phyloP scores from a whole-genome alignment of 1,140 invertebrate species.

The Protaetia brevitarsis region DNA sequence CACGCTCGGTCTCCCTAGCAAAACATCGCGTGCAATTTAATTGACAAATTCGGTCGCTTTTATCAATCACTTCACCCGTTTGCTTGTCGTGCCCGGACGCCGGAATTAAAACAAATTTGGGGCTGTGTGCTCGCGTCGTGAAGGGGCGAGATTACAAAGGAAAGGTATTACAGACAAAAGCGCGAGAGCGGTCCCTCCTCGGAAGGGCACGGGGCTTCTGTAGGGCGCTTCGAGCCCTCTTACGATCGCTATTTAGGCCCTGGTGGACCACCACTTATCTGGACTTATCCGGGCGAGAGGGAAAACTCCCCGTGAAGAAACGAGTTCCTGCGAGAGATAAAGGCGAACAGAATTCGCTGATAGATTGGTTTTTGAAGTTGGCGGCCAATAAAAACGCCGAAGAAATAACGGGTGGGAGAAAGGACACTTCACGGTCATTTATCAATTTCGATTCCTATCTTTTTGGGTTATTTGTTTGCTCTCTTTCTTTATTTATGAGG shows the following conservation, averaged over 20 bases:
- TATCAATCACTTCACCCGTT: not conserved
- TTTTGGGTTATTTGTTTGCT: no score
- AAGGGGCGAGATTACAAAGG: conserved; percentile 5
- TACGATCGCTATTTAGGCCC: not conserved
- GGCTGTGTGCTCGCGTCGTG: not conserved
- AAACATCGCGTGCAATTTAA: not conserved
- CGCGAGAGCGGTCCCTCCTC: not conserved
- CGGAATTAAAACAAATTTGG: conserved; percentile 15
- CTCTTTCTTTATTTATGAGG: no score
- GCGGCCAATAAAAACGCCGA: no score
- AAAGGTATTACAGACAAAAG: conserved; percentile 14
- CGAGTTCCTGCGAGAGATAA: no score
- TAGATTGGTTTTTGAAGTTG: not conserved
- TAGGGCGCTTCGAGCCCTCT: not conserved
- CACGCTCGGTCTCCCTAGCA: no score
- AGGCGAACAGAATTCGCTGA: not conserved
- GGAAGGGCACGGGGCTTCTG: not conserved
- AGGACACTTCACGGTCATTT: no score
- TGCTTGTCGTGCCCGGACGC: not conserved
- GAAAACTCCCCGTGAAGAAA: not conserved
- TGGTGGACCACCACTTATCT: conserved; percentile 6
- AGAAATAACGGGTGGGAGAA: no score
- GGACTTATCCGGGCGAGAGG: conserved; percentile 1
- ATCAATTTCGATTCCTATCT: no score
- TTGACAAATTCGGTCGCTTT: conserved; percentile 2